Evolutionary conservation across 2,113 vertebrate species (phyloP).

Genomic region (Choloepus hoffmanni): DNA sequence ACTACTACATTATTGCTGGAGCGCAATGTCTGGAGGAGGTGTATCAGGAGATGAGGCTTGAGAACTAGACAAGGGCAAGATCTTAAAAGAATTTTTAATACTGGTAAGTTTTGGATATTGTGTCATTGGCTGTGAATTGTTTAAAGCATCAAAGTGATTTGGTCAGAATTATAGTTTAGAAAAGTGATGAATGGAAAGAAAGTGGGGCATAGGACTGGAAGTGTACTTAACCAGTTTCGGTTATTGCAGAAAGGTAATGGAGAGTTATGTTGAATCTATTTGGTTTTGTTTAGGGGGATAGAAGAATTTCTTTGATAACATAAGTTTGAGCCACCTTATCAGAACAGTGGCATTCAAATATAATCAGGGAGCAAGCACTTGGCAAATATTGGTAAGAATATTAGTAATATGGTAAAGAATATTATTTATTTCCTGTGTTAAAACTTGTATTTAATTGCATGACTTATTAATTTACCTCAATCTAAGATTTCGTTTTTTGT

Average conservation of each 20-base stretch:
- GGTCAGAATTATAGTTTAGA: background rate
- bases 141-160: background rate
- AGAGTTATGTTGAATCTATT: background rate
- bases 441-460: background rate
- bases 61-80: background rate
- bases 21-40: background rate
- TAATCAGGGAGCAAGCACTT: background rate
- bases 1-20: background rate
- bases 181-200: background rate
- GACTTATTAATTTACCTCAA: background rate
- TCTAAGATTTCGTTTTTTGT: background rate
- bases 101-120: background rate
- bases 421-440: constrained; percentile 42
- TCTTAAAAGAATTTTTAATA: background rate
- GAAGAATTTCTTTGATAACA: background rate
- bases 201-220: background rate
- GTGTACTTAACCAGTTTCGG: background rate
- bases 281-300: background rate
- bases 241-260: background rate
- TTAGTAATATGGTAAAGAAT: background rate
- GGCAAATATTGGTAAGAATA: background rate
- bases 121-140: background rate
- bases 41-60: background rate
- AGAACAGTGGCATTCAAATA: background rate
- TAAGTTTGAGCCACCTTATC: background rate